A percentile compares a stretch with the other conserved stretches of the same genome.
Evolutionary conservation across 2,113 vertebrate genomes (phyloP).

Genomic region (Nannospalax galili): DNA sequence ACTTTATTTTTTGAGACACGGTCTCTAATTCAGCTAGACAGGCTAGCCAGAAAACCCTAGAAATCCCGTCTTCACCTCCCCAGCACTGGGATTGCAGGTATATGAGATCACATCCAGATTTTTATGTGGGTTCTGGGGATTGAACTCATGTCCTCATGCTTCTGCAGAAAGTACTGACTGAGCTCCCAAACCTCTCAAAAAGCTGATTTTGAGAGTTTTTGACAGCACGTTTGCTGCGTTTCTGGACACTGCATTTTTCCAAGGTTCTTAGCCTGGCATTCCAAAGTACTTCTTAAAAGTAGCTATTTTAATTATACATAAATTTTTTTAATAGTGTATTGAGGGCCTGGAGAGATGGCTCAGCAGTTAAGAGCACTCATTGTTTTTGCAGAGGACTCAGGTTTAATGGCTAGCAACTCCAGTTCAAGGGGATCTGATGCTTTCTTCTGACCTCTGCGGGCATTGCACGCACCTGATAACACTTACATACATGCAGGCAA

Average conservation of each 20-base stretch:
- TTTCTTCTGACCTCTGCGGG: too few relatives aligned
- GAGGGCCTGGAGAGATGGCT: too few relatives aligned
- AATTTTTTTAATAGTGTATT: not conserved
- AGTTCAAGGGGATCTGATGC: too few relatives aligned
- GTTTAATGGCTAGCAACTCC: too few relatives aligned
- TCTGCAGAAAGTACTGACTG: too few relatives aligned
- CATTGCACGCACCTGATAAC: too few relatives aligned
- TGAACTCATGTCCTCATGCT: not conserved
- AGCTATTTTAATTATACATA: not conserved
- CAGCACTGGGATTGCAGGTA: too few relatives aligned
- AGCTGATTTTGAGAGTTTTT: not conserved
- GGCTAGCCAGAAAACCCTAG: not conserved
- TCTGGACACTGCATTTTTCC: not conserved
- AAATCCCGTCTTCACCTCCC: not conserved
- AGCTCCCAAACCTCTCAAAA: not conserved
- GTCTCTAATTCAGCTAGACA: not conserved
- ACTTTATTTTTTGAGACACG: not conserved
- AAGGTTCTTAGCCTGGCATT: not conserved
- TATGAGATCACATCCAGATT: not conserved
- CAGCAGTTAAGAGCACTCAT: too few relatives aligned
- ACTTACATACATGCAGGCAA: too few relatives aligned
- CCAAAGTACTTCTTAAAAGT: not conserved
- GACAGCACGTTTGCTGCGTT: not conserved
- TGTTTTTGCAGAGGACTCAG: too few relatives aligned
- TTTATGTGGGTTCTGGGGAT: not conserved